These are phyloP conservation scores for Apteryx owenii DNA, from an alignment of 2,113 vertebrate genomes.

Conservation along the genomic window DNA sequence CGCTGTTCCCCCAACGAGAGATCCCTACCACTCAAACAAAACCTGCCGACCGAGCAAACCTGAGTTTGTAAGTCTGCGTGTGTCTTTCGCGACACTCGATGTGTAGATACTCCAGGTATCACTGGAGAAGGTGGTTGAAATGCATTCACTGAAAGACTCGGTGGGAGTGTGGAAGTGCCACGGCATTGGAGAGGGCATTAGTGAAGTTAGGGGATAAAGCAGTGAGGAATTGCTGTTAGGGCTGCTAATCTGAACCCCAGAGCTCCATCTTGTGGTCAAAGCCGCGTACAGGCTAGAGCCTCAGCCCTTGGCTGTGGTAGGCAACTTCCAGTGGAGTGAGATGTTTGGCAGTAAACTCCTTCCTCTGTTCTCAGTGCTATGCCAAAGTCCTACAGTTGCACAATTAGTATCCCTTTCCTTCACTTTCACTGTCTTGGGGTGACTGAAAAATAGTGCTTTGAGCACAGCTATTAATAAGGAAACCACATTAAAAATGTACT, in stretches of 20 bases:
- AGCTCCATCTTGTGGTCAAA: not conserved
- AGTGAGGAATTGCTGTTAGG: not conserved
- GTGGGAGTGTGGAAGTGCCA: accelerated
- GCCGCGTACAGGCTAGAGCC: not conserved
- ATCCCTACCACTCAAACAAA: not conserved
- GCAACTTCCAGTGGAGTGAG: not conserved
- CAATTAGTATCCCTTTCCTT: not conserved
- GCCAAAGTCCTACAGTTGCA: not conserved
- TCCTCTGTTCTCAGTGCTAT: not conserved
- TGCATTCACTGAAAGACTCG: accelerated
- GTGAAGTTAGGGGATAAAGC: not conserved
- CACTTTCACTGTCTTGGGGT: not conserved
- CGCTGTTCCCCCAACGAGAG: not conserved
- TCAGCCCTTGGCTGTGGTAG: not conserved
- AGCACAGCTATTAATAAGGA: not conserved
- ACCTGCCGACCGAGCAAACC: too few species aligned
- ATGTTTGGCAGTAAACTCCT: accelerated
- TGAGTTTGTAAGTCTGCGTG: not conserved
- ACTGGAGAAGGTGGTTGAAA: not conserved
- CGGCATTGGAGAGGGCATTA: not conserved
- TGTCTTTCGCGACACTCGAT: not conserved
- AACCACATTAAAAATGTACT: accelerated
- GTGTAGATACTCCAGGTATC: not conserved
- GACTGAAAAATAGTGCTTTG: not conserved
- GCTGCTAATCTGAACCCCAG: not conserved